Evolutionary conservation across 2,113 vertebrate genomes (phyloP).

Genomic region (Ceyx melanurus): DNA sequence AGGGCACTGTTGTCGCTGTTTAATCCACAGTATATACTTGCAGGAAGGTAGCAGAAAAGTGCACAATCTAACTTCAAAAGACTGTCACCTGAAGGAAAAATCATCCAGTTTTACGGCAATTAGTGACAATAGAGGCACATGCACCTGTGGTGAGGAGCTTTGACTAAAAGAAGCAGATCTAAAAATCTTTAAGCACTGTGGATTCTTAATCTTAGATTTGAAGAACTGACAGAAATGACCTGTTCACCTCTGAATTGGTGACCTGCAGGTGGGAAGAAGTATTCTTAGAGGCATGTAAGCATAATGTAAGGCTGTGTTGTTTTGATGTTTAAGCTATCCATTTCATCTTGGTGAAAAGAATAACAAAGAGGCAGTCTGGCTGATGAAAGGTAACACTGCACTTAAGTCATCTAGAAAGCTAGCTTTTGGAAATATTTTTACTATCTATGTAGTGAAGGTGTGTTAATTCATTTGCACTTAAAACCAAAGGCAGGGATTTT

Average conservation of each 20-base stretch:
- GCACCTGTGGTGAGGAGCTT: constrained; percentile 84
- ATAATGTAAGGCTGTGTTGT: constrained; percentile 77
- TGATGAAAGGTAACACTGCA: constrained; percentile 59
- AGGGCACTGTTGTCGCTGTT: constrained; percentile 35
- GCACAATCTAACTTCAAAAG: constrained; percentile 59
- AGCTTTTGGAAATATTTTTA: constrained; percentile 35
- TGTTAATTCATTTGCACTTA: neutral
- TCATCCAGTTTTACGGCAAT: constrained; percentile 32
- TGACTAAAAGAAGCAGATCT: constrained; percentile 72
- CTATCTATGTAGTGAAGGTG: neutral
- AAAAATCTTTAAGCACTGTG: constrained; percentile 56
- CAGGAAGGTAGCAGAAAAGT: constrained; percentile 44
- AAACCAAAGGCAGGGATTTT: neutral
- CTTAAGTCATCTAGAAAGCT: constrained; percentile 12
- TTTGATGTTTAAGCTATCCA: constrained; percentile 80
- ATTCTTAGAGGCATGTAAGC: constrained; percentile 84
- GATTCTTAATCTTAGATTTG: constrained; percentile 61
- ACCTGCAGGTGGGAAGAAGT: constrained; percentile 88
- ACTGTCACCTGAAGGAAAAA: neutral
- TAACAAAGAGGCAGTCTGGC: constrained; percentile 69
- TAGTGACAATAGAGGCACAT: constrained; percentile 76
- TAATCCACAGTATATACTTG: constrained; percentile 59
- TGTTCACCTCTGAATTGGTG: constrained; percentile 80
- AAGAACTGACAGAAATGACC: constrained; percentile 77
- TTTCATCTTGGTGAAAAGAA: constrained; percentile 76